phyloP scores from a whole-genome alignment of 2,797 vertebrate species.

The Buphagus erythrorhynchus region DNA sequence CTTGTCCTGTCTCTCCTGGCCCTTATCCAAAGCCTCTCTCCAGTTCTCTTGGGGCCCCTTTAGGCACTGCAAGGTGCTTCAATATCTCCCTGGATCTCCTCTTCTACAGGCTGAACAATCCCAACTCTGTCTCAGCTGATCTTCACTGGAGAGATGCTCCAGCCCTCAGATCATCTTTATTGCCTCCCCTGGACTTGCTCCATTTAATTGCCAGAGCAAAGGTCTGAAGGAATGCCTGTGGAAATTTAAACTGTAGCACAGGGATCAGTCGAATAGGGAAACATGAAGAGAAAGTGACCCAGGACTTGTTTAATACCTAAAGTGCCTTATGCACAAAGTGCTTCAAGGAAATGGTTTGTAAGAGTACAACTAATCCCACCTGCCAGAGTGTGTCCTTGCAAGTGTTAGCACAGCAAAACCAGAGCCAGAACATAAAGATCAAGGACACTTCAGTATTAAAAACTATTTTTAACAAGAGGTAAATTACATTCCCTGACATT shows the following conservation, averaged over 20 bases:
- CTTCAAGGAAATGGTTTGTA: constrained; percentile 1
- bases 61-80: background rate
- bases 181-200: background rate
- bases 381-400: background rate
- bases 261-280: background rate
- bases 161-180: background rate
- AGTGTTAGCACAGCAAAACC: background rate
- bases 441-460: background rate
- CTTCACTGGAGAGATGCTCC: background rate
- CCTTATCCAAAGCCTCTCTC: background rate
- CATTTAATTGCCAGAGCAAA: background rate
- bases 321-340: background rate
- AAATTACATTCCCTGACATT: background rate
- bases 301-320: background rate
- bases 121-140: background rate
- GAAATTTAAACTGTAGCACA: background rate
- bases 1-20: background rate
- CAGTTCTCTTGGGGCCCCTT: background rate
- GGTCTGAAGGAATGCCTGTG: background rate
- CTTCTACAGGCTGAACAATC: background rate
- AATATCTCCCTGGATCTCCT: background rate
- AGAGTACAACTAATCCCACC: constrained; percentile 17
- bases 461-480: background rate
- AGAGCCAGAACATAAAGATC: background rate
- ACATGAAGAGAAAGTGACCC: background rate